These are phyloP conservation scores for Amphiprion clarkii DNA, from an alignment of 2,797 vertebrate species.

Conservation along the genomic window DNA sequence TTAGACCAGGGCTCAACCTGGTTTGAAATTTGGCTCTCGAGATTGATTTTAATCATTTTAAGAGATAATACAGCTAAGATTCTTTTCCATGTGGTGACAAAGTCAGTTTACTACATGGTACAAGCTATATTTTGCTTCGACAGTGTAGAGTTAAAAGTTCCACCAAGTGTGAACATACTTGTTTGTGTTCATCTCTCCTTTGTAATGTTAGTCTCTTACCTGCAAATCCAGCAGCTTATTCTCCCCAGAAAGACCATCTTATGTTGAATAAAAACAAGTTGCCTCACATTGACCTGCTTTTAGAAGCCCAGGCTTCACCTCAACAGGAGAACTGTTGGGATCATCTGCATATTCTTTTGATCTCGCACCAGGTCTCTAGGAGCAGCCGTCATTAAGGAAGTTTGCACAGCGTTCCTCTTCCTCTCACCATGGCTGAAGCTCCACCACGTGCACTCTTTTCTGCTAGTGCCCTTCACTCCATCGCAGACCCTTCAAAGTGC, in stretches of 20 bases:
- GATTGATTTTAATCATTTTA: too few relatives aligned
- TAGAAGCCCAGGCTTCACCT: slow-evolving; percentile 54
- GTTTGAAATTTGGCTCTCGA: too few relatives aligned
- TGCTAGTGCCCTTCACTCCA: slow-evolving; percentile 34
- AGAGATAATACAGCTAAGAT: too few relatives aligned
- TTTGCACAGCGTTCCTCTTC: slow-evolving; percentile 30
- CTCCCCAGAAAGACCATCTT: slow-evolving; percentile 26
- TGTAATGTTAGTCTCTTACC: slow-evolving; percentile 33
- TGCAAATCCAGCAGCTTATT: slow-evolving; percentile 10
- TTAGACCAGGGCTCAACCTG: too few relatives aligned
- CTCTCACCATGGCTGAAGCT: slow-evolving; percentile 37
- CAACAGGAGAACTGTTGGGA: slow-evolving; percentile 44
- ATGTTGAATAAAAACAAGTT: slow-evolving; percentile 32
- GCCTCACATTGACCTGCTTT: slow-evolving; percentile 71
- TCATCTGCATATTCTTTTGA: slow-evolving; percentile 80
- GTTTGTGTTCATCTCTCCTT: slow-evolving; percentile 19
- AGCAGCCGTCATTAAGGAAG: slow-evolving; percentile 75
- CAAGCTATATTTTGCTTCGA: not conserved
- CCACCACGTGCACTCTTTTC: slow-evolving; percentile 4
- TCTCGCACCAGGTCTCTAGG: slow-evolving; percentile 50
- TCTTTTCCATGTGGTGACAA: too few relatives aligned
- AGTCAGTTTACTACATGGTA: not conserved
- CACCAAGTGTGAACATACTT: too few relatives aligned
- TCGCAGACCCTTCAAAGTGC: slow-evolving; percentile 35
- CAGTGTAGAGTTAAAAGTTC: not conserved